Evolutionary conservation across 2,888 invertebrate species (phyloP), one percentile per base, ranked within the genome.

Genomic region (Catocala fraxini): DNA sequence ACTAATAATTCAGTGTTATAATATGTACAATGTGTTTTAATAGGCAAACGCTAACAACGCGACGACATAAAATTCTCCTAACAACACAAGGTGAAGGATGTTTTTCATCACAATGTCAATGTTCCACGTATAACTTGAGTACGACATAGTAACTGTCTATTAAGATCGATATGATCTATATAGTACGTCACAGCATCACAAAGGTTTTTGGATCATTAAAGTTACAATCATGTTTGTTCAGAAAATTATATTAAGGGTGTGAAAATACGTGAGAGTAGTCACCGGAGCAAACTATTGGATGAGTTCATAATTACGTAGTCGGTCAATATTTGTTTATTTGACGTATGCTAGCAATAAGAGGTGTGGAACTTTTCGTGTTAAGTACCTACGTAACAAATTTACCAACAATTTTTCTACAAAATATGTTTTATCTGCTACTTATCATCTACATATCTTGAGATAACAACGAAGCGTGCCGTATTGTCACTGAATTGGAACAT

Each of bases 321-420:
- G 15, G 84, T 82, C 82, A 90, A 91, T 89, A 90, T 92, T 92
- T 89, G 85, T 65, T 70, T 67, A 80, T 69, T 85, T 87, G 88
- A 91, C 90, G 90, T 89, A 86, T 76, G 59, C 59, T 61, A 62
- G 63, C 70, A 77, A 72, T 73, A 74, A 85, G 86, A 91, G 90
- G 91, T 71, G 91, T 90, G 92, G 91, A 92, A 92, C 82, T 87
- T 93, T 93, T 91, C 84, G 80, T 84, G 72, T 69, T 47, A 47
- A 25, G 25, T 25, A 25, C 25, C 35, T 82, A 89, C 91, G 92
- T 90, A 89, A 91, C 74, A 56, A 59, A 59, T 64, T 69, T 71
- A 69, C 61, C 65, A 62, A 72, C 61, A 63, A 51, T 60, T 65
- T 70, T 68, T 61, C 51, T 57, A 68, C 62, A 56, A 64, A 67